These are phyloP conservation scores for Pissodes strobi DNA, from an alignment of 1,140 invertebrate genomes.

Conservation along the genomic window DNA sequence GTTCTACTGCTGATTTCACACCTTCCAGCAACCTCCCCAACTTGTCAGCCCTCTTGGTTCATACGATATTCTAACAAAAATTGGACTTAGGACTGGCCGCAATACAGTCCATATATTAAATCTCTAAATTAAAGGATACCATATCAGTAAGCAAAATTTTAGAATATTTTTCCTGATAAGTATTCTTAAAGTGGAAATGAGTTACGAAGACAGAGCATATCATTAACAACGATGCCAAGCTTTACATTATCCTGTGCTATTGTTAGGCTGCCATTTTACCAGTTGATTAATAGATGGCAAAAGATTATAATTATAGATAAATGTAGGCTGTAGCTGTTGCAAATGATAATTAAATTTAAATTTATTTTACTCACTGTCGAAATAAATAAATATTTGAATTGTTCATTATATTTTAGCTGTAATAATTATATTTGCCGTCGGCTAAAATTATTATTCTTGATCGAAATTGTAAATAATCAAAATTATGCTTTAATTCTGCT, in stretches of 20 bases:
- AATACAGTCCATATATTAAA: no score
- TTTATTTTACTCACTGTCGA: conserved; percentile 11
- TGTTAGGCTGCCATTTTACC: conserved; percentile 18
- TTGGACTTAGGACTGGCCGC: no score
- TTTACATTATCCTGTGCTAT: conserved; percentile 1
- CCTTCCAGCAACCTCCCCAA: no score
- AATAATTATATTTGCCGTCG: neutral
- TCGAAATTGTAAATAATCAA: no score
- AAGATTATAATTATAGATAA: conserved; percentile 25
- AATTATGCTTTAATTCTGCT: no score
- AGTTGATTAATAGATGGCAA: conserved; percentile 17
- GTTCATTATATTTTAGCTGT: neutral
- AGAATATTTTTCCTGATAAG: no score
- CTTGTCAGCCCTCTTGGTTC: no score
- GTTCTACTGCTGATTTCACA: no score
- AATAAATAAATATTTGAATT: conserved; percentile 16
- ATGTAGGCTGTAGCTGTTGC: neutral
- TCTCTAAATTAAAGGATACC: no score
- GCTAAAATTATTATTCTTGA: neutral
- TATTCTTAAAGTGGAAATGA: no score
- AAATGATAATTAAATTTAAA: conserved; percentile 11
- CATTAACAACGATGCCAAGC: conserved; percentile 1
- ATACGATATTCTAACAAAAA: no score
- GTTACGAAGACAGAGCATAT: neutral
- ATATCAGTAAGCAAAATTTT: no score